phyloP scores from a whole-genome alignment of 2,113 vertebrate species.

The Psephotus haematonotus region DNA sequence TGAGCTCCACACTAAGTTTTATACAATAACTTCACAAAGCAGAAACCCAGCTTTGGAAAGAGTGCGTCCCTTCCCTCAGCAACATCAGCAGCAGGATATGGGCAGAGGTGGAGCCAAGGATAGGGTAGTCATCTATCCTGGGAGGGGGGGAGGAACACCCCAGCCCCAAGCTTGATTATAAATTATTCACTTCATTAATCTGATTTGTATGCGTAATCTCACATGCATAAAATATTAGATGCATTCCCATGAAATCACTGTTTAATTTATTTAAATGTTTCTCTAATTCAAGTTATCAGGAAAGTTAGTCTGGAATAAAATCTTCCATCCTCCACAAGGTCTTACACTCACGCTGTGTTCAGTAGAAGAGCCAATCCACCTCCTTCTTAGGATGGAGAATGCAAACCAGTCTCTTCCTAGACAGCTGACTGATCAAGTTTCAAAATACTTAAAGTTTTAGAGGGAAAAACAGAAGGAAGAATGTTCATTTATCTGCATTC shows the following conservation, averaged over 20 bases:
- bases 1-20: not conserved
- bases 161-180: too few species aligned
- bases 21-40: not conserved
- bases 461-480: not conserved
- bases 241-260: not conserved
- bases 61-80: not conserved
- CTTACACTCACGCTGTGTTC: not conserved
- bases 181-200: not conserved
- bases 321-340: rapidly evolving
- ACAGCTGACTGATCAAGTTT: not conserved
- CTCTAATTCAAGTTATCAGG: too few species aligned
- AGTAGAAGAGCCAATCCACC: not conserved
- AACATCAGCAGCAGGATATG: not conserved
- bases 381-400: not conserved
- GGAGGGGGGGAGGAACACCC: not conserved
- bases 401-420: not conserved
- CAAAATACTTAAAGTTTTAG: not conserved
- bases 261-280: not conserved
- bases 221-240: not conserved
- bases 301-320: not conserved
- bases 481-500: not conserved
- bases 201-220: not conserved
- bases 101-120: not conserved
- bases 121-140: not conserved
- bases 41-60: not conserved